These are phyloP conservation scores for Smutsia temminckii DNA, from an alignment of 2,797 vertebrate species.

Conservation along the genomic window DNA sequence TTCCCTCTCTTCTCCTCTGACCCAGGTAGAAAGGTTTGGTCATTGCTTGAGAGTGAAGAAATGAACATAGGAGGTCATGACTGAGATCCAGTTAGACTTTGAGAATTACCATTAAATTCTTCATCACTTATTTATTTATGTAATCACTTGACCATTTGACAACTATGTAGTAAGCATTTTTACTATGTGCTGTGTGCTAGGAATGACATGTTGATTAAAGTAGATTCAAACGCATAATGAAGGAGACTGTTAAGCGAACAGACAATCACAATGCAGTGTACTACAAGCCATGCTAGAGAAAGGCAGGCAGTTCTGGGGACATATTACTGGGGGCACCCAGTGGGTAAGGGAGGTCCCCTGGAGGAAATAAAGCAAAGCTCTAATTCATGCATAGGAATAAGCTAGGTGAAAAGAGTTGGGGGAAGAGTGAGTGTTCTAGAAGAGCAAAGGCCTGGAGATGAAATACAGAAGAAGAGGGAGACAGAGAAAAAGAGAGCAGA, in stretches of 20 bases:
- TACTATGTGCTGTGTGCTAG: not conserved
- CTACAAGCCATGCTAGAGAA: not conserved
- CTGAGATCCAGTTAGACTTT: not conserved
- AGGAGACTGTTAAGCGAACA: not conserved
- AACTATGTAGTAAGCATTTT: not conserved
- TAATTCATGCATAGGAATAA: not conserved
- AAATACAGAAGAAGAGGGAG: not conserved
- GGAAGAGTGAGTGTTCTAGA: not conserved
- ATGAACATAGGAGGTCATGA: not conserved
- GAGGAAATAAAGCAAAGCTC: not conserved
- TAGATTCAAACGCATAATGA: not conserved
- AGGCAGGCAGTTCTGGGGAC: not conserved
- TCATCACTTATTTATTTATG: not conserved
- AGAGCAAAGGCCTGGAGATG: not conserved
- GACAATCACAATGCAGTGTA: not conserved
- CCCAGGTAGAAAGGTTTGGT: not conserved
- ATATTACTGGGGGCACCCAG: not conserved
- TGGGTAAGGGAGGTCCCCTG: no score
- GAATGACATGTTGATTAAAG: not conserved
- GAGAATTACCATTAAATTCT: not conserved
- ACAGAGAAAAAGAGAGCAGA: not conserved
- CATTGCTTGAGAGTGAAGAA: not conserved
- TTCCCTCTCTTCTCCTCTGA: not conserved
- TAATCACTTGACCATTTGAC: not conserved
- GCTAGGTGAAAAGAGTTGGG: not conserved